Evolutionary conservation across 2,797 vertebrate genomes (phyloP).

Genomic region (Tympanoctomys barrerae): DNA sequence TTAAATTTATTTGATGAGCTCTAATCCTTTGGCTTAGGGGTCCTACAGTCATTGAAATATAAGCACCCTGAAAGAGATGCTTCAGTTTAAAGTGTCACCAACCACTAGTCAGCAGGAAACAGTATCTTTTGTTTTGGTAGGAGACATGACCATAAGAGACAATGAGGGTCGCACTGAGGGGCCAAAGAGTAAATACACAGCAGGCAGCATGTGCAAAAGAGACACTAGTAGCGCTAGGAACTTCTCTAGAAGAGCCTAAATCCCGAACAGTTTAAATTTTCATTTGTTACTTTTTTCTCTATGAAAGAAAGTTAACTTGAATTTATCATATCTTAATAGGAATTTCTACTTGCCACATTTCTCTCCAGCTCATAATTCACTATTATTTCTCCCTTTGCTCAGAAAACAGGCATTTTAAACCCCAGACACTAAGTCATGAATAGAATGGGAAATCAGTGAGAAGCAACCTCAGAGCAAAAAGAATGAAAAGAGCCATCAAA

Average conservation of each 20-base stretch:
- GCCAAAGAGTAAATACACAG: not conserved
- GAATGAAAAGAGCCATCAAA: not conserved
- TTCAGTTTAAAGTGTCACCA: slow-evolving; percentile 19
- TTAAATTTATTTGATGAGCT: not conserved
- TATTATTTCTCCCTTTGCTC: not conserved
- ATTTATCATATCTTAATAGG: not conserved
- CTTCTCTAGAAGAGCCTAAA: not conserved
- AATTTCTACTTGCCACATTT: not conserved
- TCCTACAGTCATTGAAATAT: not conserved
- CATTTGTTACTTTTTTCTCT: not conserved
- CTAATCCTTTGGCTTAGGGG: not conserved
- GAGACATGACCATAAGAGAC: not conserved
- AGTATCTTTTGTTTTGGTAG: not conserved
- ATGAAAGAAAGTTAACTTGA: not conserved
- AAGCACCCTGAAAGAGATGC: not conserved
- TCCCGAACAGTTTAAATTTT: not conserved
- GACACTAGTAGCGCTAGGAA: not conserved
- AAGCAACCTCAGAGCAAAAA: not conserved
- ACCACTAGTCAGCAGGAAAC: not conserved
- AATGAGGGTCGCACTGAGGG: not conserved
- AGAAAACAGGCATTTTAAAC: not conserved
- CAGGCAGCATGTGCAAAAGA: not conserved
- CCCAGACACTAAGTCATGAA: not conserved
- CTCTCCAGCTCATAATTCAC: not conserved
- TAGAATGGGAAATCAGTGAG: not conserved